Evolutionary conservation across 2,888 invertebrate genomes (phyloP).

Genomic region (Chloroclysta siterata): DNA sequence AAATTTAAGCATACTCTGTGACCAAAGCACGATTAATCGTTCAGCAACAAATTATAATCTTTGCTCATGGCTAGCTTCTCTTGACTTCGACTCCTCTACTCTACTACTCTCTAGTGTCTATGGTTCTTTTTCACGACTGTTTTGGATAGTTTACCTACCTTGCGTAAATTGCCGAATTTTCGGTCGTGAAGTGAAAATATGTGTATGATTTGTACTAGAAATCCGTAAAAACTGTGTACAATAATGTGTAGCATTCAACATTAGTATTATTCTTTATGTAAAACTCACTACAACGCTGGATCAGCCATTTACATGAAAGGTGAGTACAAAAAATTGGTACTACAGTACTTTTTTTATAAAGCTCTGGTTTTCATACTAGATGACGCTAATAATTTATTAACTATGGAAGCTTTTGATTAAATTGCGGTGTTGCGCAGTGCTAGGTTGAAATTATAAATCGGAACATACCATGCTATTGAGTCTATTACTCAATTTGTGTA

Average conservation of each 20-base stretch:
- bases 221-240: constrained; percentile 58
- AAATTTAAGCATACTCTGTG: background rate
- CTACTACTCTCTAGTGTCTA: constrained; percentile 55
- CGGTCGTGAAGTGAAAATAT: constrained; percentile 68
- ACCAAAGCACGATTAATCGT: background rate
- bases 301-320: constrained; percentile 85
- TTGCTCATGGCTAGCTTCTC: background rate
- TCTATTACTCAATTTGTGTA: constrained; percentile 63
- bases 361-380: constrained; percentile 52
- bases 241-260: constrained; percentile 69
- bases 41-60: background rate
- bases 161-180: constrained; percentile 81
- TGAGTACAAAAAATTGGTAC: constrained; percentile 83
- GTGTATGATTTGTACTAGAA: constrained; percentile 63
- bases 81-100: constrained; percentile 39
- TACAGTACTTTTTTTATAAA: constrained; percentile 67
- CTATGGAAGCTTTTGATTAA: constrained; percentile 22
- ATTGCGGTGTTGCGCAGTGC: constrained; percentile 21
- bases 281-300: constrained; percentile 62
- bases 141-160: constrained; percentile 83
- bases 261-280: constrained; percentile 56
- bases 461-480: constrained; percentile 56
- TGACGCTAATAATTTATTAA: constrained; percentile 42
- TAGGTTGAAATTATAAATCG: constrained; percentile 49
- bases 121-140: constrained; percentile 84